Evolutionary conservation across 1,140 invertebrate species (phyloP).

Genomic region (Cataglyphis hispanica): DNA sequence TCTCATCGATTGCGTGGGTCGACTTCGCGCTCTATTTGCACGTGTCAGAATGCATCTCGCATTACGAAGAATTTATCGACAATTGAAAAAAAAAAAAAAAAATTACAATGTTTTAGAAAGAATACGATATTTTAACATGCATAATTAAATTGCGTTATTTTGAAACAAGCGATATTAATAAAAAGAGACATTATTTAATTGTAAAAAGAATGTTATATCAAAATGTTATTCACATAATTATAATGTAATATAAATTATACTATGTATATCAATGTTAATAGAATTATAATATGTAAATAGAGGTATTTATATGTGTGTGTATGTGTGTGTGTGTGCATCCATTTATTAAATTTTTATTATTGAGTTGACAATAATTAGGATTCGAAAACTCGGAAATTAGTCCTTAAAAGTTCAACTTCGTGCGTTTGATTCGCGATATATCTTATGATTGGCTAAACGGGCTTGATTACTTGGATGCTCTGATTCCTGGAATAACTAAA

Average conservation of each 20-base stretch:
- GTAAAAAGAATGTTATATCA: no score
- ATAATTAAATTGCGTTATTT: no score
- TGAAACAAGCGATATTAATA: not conserved
- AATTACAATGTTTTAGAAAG: not conserved
- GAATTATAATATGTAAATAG: not conserved
- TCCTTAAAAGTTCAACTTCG: not conserved
- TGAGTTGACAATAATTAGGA: slow-evolving; percentile 12
- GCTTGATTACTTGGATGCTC: slow-evolving; percentile 39
- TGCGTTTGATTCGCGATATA: slow-evolving; percentile 17
- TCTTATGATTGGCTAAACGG: slow-evolving; percentile 30
- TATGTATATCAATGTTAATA: not conserved
- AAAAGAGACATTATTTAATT: not conserved
- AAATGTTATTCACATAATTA: no score
- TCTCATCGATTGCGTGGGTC: not conserved
- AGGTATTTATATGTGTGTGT: not conserved
- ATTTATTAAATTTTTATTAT: not conserved
- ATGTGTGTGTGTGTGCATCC: no score
- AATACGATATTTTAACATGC: not conserved
- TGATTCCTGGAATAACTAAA: slow-evolving; percentile 49
- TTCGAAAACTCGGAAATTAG: not conserved
- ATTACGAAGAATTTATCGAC: slow-evolving; percentile 12
- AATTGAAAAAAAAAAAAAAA: slow-evolving; percentile 12
- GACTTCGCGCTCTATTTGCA: not conserved
- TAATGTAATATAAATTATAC: not conserved
- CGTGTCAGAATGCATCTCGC: slow-evolving; percentile 8